Conservation (phyloP, 30 jellyfish, hydroid and myxozoan species). For the Aurelia sp. region DNA sequence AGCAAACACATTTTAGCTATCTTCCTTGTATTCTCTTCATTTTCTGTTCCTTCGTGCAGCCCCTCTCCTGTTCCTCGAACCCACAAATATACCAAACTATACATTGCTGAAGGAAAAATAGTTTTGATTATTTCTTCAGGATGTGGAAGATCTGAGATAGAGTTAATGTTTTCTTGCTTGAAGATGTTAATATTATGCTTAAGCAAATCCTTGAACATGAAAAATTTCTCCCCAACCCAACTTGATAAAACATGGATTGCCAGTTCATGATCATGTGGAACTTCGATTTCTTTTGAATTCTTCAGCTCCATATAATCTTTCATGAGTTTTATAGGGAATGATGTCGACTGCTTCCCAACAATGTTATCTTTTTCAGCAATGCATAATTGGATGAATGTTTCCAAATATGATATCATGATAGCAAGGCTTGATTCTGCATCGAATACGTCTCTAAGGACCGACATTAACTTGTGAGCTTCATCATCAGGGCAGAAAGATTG, state of each 20-base stretch:
- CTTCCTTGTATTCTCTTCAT: slow-evolving; percentile 13
- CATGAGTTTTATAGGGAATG: slow-evolving; percentile 60
- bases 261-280: slow-evolving; percentile 38
- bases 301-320: slow-evolving; percentile 60
- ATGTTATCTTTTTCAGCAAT: slow-evolving; percentile 47
- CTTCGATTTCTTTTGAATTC: neutral
- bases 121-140: slow-evolving; percentile 53
- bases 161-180: slow-evolving; percentile 44
- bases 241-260: slow-evolving; percentile 60
- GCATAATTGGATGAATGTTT: slow-evolving; percentile 25
- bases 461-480: neutral
- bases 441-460: neutral
- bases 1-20: slow-evolving; percentile 26
- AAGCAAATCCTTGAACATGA: slow-evolving; percentile 32
- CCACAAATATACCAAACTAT: slow-evolving; percentile 59
- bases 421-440: slow-evolving; percentile 27
- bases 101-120: slow-evolving; percentile 69
- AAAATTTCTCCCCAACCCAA: slow-evolving; percentile 75
- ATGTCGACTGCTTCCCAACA: slow-evolving; percentile 36
- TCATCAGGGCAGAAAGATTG: neutral
- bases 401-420: slow-evolving; percentile 36
- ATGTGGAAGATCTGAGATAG: slow-evolving; percentile 60
- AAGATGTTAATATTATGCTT: slow-evolving; percentile 41
- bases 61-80: slow-evolving; percentile 37
- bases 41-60: slow-evolving; percentile 9